Conservation (phyloP, 2,888 invertebrate genomes). For the Caenorhabditis wallacei region DNA sequence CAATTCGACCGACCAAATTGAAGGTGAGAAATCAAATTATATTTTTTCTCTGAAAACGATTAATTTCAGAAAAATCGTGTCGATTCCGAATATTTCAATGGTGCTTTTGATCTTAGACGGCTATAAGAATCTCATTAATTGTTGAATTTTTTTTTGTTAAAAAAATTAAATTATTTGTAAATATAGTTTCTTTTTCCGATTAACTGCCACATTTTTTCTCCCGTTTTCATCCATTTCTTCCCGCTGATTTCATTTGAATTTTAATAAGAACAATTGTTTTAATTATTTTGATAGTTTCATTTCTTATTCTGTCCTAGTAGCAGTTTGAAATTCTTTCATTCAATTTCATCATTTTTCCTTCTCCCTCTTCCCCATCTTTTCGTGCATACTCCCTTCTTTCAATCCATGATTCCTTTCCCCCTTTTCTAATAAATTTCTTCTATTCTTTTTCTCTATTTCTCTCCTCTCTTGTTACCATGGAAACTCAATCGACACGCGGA, state of each 20-base stretch:
- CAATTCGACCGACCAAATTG: neutral
- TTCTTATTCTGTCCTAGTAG: no score
- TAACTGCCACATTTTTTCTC: slow-evolving; percentile 25
- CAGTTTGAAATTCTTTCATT: no score
- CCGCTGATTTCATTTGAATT: slow-evolving; percentile 11
- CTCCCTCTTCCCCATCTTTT: neutral
- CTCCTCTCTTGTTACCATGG: slow-evolving; percentile 28
- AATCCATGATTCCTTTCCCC: neutral
- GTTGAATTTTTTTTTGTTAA: slow-evolving; percentile 24
- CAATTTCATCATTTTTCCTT: no score
- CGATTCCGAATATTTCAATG: slow-evolving; percentile 28
- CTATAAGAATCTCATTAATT: slow-evolving; percentile 18
- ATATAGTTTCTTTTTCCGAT: slow-evolving; percentile 27
- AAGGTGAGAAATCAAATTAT: slow-evolving; percentile 13
- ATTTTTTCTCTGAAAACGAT: neutral
- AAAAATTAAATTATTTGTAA: slow-evolving; percentile 49
- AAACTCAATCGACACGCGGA: slow-evolving; percentile 40
- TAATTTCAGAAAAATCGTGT: slow-evolving; percentile 27
- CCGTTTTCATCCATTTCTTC: slow-evolving; percentile 13
- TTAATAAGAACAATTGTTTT: slow-evolving; percentile 17
- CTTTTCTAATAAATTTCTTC: slow-evolving; percentile 23
- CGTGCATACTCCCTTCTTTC: neutral
- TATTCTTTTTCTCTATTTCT: neutral
- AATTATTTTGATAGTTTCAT: no score
- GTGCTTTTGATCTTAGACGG: slow-evolving; percentile 28